Evolutionary conservation across 2,888 invertebrate species (phyloP).

Genomic region (Oscheius sp.): DNA sequence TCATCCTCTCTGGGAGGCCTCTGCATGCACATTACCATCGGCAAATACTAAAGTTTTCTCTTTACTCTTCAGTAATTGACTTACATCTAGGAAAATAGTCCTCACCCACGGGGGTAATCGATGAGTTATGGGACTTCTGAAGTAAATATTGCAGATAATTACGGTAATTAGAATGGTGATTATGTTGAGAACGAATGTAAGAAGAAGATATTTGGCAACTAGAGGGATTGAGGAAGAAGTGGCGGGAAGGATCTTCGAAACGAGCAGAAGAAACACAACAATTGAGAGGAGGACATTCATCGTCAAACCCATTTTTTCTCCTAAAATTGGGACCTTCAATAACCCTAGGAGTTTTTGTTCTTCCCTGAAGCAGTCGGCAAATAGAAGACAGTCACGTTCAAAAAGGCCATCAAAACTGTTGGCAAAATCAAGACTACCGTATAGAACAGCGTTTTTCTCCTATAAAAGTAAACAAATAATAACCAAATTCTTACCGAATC

Average conservation of each 20-base stretch:
- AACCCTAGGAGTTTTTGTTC: slow-evolving; percentile 58
- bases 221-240: slow-evolving; percentile 93
- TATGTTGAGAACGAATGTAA: slow-evolving; percentile 99
- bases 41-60: slow-evolving; percentile 77
- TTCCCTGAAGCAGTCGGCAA: slow-evolving; percentile 98
- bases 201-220: slow-evolving; percentile 92
- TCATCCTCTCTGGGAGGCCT: slow-evolving; percentile 76
- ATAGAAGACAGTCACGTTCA: slow-evolving; percentile 97
- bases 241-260: slow-evolving; percentile 98
- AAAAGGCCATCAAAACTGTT: slow-evolving; percentile 96
- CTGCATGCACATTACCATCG: slow-evolving; percentile 90
- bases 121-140: slow-evolving; percentile 94
- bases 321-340: slow-evolving; percentile 55
- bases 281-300: slow-evolving; percentile 98
- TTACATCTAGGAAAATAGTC: slow-evolving; percentile 86
- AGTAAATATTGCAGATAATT: slow-evolving; percentile 99
- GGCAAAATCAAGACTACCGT: slow-evolving; percentile 98
- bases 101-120: slow-evolving; percentile 96
- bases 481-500: slow-evolving; percentile 43
- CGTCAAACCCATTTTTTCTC: slow-evolving; percentile 75
- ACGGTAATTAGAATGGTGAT: slow-evolving; percentile 98
- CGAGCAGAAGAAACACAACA: slow-evolving; percentile 97
- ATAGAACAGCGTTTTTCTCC: slow-evolving; percentile 97
- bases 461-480: slow-evolving; percentile 59
- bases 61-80: not conserved